These are phyloP conservation scores for Rhynchophorus ferrugineus DNA, from an alignment of 1,140 invertebrate species.

Conservation along the genomic window DNA sequence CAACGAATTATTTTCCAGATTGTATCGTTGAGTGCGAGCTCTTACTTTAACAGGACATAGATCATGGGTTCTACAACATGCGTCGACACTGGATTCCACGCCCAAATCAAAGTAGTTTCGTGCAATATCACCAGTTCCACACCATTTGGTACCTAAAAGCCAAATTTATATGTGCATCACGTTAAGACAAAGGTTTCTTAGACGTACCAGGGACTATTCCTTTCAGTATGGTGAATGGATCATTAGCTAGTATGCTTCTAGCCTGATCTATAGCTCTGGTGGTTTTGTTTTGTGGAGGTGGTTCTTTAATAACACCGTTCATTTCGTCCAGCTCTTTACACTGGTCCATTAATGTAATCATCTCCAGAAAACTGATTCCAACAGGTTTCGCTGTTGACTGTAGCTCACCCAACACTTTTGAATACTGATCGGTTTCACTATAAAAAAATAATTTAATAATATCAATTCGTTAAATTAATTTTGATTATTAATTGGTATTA, in stretches of 20 bases:
- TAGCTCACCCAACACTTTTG: slow-evolving; percentile 51
- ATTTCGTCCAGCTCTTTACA: slow-evolving; percentile 52
- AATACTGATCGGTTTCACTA: slow-evolving; percentile 61
- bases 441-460: slow-evolving; percentile 28
- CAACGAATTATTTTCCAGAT: slow-evolving; percentile 72
- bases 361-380: slow-evolving; percentile 58
- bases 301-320: slow-evolving; percentile 8
- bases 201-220: slow-evolving; percentile 67
- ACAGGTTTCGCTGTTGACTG: slow-evolving; percentile 50
- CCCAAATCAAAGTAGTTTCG: slow-evolving; percentile 76
- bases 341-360: slow-evolving; percentile 66
- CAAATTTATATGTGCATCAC: not conserved
- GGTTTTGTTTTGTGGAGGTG: slow-evolving; percentile 14
- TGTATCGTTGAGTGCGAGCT: slow-evolving; percentile 65
- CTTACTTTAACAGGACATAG: slow-evolving; percentile 68
- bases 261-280: slow-evolving; percentile 33
- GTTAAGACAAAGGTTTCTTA: too few relatives aligned
- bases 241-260: slow-evolving; percentile 48
- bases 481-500: not conserved
- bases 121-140: slow-evolving; percentile 77
- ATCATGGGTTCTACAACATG: slow-evolving; percentile 80
- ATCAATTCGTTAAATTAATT: not conserved
- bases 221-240: slow-evolving; percentile 58
- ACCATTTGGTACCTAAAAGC: slow-evolving; percentile 77
- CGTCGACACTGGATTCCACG: slow-evolving; percentile 60